phyloP scores from a whole-genome alignment of 2,113 vertebrate genomes.

The Lonchura striata region DNA sequence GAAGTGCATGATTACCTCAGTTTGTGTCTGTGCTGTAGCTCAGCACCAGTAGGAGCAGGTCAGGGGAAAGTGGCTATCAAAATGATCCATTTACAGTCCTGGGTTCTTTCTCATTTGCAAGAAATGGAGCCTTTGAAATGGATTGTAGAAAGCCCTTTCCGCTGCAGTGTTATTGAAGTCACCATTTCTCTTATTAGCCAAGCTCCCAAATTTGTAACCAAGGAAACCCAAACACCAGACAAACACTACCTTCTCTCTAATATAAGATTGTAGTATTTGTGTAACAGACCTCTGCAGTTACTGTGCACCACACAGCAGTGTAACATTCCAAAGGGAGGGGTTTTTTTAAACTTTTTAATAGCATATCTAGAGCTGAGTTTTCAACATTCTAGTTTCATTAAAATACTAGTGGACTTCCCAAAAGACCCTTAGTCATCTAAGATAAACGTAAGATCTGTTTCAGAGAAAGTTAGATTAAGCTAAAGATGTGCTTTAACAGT shows the following conservation, averaged over 20 bases:
- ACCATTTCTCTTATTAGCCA: slow-evolving; percentile 4
- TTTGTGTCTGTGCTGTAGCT: neutral
- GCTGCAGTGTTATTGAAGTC: neutral
- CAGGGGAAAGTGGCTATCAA: slow-evolving; percentile 17
- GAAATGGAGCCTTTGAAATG: neutral
- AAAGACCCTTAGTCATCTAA: neutral
- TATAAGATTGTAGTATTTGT: neutral
- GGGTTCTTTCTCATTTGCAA: neutral
- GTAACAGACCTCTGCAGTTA: neutral
- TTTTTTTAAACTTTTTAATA: neutral
- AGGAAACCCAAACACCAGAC: neutral
- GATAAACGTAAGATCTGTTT: neutral
- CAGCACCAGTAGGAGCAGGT: neutral
- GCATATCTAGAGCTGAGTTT: neutral
- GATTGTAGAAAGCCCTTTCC: neutral
- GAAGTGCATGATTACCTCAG: neutral
- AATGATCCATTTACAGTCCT: neutral
- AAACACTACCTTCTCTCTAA: neutral
- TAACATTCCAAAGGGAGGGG: neutral
- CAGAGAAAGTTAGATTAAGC: neutral
- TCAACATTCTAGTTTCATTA: neutral
- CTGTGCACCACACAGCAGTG: neutral
- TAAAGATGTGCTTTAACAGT: neutral
- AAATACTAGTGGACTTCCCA: neutral
- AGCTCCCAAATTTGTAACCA: slow-evolving; percentile 49